phyloP scores from a whole-genome alignment of 2,797 vertebrate species.

The Eutrigla gurnardus region DNA sequence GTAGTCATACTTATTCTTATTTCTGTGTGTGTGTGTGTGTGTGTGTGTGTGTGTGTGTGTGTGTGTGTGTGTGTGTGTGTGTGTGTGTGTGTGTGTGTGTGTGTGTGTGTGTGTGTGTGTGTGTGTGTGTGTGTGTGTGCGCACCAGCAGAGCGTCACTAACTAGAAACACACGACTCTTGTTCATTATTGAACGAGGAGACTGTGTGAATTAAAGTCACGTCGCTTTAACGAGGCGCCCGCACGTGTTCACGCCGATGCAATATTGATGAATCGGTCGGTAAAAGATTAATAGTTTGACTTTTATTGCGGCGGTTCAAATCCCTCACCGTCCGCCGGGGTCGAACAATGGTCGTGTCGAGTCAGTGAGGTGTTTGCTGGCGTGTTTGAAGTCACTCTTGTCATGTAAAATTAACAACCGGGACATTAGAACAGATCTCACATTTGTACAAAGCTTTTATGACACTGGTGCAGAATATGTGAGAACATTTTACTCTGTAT shows the following conservation, averaged over 20 bases:
- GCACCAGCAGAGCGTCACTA: constrained; percentile 41
- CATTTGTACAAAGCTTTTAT: constrained; percentile 28
- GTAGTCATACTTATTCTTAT: too few species aligned
- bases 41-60: too few species aligned
- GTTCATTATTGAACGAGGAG: constrained; percentile 65
- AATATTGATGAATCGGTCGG: constrained; percentile 36
- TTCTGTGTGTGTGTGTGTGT: too few species aligned
- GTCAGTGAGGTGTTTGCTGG: constrained; percentile 29
- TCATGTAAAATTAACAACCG: constrained; percentile 43
- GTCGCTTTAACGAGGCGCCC: constrained; percentile 46
- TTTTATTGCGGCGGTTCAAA: constrained; percentile 25
- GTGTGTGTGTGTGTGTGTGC: background rate
- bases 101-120: background rate
- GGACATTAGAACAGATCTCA: constrained; percentile 17
- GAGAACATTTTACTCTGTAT: background rate
- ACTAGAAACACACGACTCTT: constrained; percentile 38
- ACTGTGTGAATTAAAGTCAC: constrained; percentile 53
- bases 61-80: too few species aligned
- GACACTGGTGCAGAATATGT: background rate
- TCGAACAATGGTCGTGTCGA: background rate
- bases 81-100: too few species aligned
- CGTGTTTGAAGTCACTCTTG: constrained; percentile 20
- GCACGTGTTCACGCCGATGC: constrained; percentile 7
- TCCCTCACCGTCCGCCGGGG: background rate
- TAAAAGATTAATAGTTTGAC: constrained; percentile 59